These are phyloP conservation scores for Calidris pygmaea DNA, from an alignment of 2,113 vertebrate species.

Conservation along the genomic window DNA sequence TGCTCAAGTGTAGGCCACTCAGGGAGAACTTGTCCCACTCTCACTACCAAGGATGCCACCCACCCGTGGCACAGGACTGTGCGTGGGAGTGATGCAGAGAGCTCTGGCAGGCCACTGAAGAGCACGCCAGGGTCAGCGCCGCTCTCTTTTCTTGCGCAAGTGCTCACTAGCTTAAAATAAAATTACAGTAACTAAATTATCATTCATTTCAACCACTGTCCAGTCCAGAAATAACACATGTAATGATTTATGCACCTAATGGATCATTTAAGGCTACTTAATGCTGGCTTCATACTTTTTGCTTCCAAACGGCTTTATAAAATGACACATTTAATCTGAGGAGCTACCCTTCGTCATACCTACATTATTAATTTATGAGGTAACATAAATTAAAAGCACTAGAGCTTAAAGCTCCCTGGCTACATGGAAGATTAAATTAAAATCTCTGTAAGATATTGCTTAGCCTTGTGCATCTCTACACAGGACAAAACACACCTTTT, in stretches of 20 bases:
- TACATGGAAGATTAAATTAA: slow-evolving; percentile 22
- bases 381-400: slow-evolving; percentile 67
- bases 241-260: slow-evolving; percentile 38
- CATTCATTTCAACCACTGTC: slow-evolving; percentile 12
- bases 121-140: background rate
- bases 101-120: background rate
- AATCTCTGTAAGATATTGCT: background rate
- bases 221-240: slow-evolving; percentile 42
- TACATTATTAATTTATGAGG: slow-evolving; percentile 66
- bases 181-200: slow-evolving; percentile 54
- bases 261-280: background rate
- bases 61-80: background rate
- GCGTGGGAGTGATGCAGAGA: background rate
- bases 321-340: slow-evolving; percentile 45
- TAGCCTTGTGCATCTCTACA: background rate
- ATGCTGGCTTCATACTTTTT: background rate
- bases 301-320: slow-evolving; percentile 38
- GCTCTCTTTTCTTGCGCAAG: background rate
- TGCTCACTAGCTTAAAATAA: slow-evolving; percentile 20
- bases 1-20: background rate
- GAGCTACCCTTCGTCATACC: slow-evolving; percentile 16
- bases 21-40: background rate
- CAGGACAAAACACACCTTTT: background rate
- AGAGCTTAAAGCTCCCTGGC: slow-evolving; percentile 33
- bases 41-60: accelerated